These are phyloP conservation scores for Norana najaformis DNA, from an alignment of 2,888 invertebrate genomes.

Conservation along the genomic window DNA sequence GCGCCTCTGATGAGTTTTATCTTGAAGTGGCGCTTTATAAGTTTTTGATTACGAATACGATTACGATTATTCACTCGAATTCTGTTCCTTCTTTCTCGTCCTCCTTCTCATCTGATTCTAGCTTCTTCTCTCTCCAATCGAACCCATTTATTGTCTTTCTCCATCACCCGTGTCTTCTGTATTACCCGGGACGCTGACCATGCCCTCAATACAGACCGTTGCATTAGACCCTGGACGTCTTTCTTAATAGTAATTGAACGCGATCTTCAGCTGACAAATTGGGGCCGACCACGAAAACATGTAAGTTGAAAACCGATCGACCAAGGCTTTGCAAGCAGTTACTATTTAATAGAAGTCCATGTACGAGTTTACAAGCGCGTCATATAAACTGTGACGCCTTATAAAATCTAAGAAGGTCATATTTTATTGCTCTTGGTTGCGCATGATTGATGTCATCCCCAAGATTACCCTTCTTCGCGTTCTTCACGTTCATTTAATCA, in stretches of 20 bases:
- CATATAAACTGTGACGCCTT: not conserved
- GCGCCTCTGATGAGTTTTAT: too few relatives aligned
- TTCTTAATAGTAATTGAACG: not conserved
- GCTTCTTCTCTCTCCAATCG: not conserved
- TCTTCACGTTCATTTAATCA: not conserved
- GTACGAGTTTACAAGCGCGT: not conserved
- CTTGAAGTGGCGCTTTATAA: too few relatives aligned
- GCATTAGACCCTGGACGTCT: not conserved
- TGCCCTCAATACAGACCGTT: not conserved
- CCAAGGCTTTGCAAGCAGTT: not conserved
- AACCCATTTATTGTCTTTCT: not conserved
- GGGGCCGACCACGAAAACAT: not conserved
- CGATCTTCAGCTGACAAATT: not conserved
- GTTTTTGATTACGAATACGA: too few relatives aligned
- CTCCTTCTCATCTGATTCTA: not conserved
- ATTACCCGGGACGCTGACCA: not conserved
- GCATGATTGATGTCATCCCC: not conserved
- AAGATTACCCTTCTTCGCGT: not conserved
- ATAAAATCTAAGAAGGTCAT: not conserved
- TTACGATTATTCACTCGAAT: too few relatives aligned
- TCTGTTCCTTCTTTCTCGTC: not conserved
- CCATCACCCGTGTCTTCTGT: not conserved
- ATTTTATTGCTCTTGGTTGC: too few relatives aligned
- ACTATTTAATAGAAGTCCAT: not conserved
- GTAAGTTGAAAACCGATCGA: not conserved